These are phyloP conservation scores for Ivindomyrus marchei DNA, from an alignment of 2,113 vertebrate genomes.

Conservation along the genomic window DNA sequence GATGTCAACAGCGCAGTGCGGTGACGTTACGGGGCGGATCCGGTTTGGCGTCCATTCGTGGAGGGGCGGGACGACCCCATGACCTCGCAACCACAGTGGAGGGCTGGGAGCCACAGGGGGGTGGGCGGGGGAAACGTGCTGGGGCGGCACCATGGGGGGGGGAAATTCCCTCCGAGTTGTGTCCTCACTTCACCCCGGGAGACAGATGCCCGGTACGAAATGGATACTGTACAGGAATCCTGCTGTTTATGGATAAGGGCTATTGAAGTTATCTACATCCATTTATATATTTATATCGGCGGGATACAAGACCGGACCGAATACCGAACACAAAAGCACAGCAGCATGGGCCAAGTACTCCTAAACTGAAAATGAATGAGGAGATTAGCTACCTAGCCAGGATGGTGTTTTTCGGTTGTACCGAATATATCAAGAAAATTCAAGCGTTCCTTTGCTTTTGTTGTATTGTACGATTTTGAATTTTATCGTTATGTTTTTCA, in stretches of 20 bases:
- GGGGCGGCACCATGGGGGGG: neutral
- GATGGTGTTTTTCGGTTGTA: neutral
- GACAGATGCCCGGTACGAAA: slow-evolving; percentile 2
- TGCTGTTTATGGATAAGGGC: neutral
- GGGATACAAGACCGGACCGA: neutral
- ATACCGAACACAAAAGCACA: neutral
- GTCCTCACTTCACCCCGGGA: slow-evolving; percentile 4
- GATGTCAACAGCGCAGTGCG: neutral
- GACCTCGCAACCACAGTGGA: neutral
- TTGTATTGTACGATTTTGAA: neutral
- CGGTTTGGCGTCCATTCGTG: too few relatives aligned
- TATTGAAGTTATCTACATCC: neutral
- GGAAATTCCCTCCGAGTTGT: neutral
- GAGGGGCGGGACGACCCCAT: neutral
- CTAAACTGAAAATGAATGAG: neutral
- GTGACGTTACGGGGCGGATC: neutral
- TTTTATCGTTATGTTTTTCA: neutral
- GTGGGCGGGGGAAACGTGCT: neutral
- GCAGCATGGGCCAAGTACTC: neutral
- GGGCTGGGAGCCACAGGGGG: neutral
- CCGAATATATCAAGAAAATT: neutral
- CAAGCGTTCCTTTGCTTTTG: neutral
- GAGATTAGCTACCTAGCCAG: neutral
- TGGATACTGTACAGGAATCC: neutral
- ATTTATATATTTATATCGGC: neutral